Evolutionary conservation across 2,888 invertebrate genomes (phyloP).

Genomic region (Phania funesta): DNA sequence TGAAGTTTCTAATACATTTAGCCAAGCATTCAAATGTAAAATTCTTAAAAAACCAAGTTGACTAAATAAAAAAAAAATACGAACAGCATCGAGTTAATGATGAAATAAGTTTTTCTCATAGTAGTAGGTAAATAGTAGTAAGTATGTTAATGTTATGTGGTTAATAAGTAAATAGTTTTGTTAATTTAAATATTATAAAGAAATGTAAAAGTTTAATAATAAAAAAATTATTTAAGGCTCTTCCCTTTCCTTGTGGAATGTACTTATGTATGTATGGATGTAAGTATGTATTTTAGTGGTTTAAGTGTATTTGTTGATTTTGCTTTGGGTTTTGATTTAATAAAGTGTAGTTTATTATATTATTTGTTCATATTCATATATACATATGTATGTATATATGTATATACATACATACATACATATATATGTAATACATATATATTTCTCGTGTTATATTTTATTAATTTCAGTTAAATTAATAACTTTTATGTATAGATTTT

Average conservation of each 20-base stretch:
- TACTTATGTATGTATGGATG: background rate
- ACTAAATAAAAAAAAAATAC: background rate
- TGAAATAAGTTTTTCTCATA: slow-evolving; percentile 10
- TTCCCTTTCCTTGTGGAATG: background rate
- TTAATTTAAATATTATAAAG: background rate
- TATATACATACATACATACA: slow-evolving; percentile 67
- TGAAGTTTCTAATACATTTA: background rate
- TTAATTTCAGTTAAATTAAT: slow-evolving; percentile 55
- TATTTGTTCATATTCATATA: slow-evolving; percentile 44
- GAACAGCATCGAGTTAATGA: background rate
- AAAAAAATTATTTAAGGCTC: background rate
- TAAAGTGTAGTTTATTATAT: slow-evolving; percentile 75
- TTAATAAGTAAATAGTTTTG: slow-evolving; percentile 8
- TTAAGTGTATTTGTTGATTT: slow-evolving; percentile 34
- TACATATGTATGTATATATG: slow-evolving; percentile 60
- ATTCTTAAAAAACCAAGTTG: background rate
- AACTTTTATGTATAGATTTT: slow-evolving; percentile 61
- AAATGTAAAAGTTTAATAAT: background rate
- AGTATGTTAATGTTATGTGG: slow-evolving; percentile 3
- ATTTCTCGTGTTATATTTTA: slow-evolving; percentile 18
- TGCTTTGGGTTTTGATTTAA: slow-evolving; percentile 72
- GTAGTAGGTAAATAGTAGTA: slow-evolving; percentile 10
- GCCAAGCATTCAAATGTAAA: slow-evolving; percentile 33
- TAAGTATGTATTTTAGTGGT: slow-evolving; percentile 37
- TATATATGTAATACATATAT: background rate